Base-by-base conservation (phyloP, 2,888 invertebrate genomes). In the Euzetes globulus region DNA sequence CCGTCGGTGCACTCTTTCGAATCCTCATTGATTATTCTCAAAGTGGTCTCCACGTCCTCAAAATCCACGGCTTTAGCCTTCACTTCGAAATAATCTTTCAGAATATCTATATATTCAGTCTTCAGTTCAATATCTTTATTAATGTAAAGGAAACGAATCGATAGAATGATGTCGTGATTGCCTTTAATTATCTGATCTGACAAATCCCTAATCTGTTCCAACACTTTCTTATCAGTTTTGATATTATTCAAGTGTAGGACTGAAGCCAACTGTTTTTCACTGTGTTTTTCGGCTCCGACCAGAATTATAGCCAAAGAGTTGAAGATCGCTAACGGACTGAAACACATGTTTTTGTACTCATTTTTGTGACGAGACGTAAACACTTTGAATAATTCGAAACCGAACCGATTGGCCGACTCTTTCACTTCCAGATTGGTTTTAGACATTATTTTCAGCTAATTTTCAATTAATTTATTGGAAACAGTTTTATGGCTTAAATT, bases 41-140 rank as follows among this genome's bases (percentile, higher is more conserved):
- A n/a, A 4, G 50, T 50, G 33, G 37, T 6, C 41, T 75, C 37
- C 13, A 71, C 17, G 13, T 73, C 17, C 6, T 19, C 13, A 58
- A 75, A 75, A n/a, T 65, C 33, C 1, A 75, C 47, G 19, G 41
- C 70, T 58, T 75, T 75, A 19, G 75, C 75, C 58, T 75, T 75
- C 0, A 63, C 50, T n/a, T 50, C 52, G 25, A 73, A 75, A 25
- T 50, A 60, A 25, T 76, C 37, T 45, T 50, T 58, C 9, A 75
- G 52, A 13, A n/a, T 9, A 19, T 55, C 19, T 27, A 41, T 27
- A 33, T 70, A 75, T 47, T 52, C 25, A 22, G 71, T 25, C 22
- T 17, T 50, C n/a, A 73, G 22, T 11, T 74, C 3, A 22, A 73
- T 9, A 17, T 37, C 33, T 15, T 76, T 17, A 37, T 75, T 75